phyloP scores from a whole-genome alignment of 2,888 invertebrate species.

The Macroteleia sp. region DNA sequence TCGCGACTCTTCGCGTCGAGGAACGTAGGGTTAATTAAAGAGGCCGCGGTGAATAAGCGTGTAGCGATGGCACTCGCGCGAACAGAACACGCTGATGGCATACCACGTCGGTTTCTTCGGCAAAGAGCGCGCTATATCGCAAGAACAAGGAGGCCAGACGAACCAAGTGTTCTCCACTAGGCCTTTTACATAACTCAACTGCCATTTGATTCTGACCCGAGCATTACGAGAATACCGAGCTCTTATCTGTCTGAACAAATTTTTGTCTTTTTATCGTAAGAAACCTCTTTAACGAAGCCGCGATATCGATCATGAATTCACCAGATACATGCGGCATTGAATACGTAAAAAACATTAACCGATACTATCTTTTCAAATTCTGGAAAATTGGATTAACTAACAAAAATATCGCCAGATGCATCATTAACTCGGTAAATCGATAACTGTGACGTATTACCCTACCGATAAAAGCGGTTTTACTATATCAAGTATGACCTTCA shows the following conservation, averaged over 20 bases:
- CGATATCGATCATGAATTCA: slow-evolving; percentile 52
- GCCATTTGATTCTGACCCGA: slow-evolving; percentile 58
- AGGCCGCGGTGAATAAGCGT: slow-evolving; percentile 65
- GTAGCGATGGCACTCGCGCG: slow-evolving; percentile 51
- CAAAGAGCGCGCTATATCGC: slow-evolving; percentile 48
- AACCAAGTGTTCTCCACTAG: slow-evolving; percentile 54
- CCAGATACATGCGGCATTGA: slow-evolving; percentile 44
- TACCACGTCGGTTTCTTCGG: slow-evolving; percentile 40
- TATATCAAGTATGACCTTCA: background rate
- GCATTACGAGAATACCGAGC: slow-evolving; percentile 63
- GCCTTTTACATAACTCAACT: slow-evolving; percentile 67
- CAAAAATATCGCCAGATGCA: slow-evolving; percentile 23
- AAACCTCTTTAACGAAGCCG: slow-evolving; percentile 60
- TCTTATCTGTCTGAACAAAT: slow-evolving; percentile 61
- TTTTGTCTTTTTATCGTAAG: slow-evolving; percentile 48
- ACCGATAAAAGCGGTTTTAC: too few relatives aligned
- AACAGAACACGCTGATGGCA: slow-evolving; percentile 50
- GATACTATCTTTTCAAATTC: slow-evolving; percentile 39
- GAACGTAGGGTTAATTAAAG: slow-evolving; percentile 79
- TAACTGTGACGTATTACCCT: too few relatives aligned
- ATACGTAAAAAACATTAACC: slow-evolving; percentile 18
- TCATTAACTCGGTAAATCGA: slow-evolving; percentile 7
- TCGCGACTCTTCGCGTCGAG: slow-evolving; percentile 67
- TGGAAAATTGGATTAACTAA: slow-evolving; percentile 44
- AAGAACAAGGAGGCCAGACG: slow-evolving; percentile 54